These are phyloP conservation scores for Pelodytes ibericus DNA, from an alignment of 2,797 vertebrate species.

Conservation along the genomic window DNA sequence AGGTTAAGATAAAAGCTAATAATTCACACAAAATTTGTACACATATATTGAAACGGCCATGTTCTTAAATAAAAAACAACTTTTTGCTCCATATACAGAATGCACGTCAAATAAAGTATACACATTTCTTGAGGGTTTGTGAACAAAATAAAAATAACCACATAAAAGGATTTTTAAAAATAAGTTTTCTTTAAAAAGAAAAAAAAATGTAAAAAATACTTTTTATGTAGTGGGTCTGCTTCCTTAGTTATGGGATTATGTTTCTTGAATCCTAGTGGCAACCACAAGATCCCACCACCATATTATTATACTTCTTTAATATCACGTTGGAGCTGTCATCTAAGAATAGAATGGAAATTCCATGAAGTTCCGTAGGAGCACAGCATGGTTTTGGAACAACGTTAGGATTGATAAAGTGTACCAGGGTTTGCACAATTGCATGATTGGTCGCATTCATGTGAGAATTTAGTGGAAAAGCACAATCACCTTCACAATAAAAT, in stretches of 20 bases:
- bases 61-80: no score
- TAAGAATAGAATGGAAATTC: conserved; percentile 47
- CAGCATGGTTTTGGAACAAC: conserved; percentile 44
- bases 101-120: no score
- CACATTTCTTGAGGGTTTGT: no score
- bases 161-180: neutral
- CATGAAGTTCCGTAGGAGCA: conserved; percentile 37
- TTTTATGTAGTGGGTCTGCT: neutral
- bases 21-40: no score
- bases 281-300: conserved; percentile 46
- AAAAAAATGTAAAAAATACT: no score
- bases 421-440: conserved; percentile 50
- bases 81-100: no score
- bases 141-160: neutral
- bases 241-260: neutral
- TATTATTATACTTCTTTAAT: conserved; percentile 52
- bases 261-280: conserved; percentile 21
- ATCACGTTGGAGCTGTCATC: conserved; percentile 47
- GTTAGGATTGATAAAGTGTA: conserved; percentile 49
- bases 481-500: conserved; percentile 51
- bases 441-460: conserved; percentile 54
- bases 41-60: no score
- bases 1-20: no score
- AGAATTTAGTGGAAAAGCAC: conserved; percentile 48
- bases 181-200: no score